A percentile compares a stretch with the other conserved stretches of the same genome.
Conservation (phyloP, 2,113 vertebrate species). For the Amblyornis subalaris region DNA sequence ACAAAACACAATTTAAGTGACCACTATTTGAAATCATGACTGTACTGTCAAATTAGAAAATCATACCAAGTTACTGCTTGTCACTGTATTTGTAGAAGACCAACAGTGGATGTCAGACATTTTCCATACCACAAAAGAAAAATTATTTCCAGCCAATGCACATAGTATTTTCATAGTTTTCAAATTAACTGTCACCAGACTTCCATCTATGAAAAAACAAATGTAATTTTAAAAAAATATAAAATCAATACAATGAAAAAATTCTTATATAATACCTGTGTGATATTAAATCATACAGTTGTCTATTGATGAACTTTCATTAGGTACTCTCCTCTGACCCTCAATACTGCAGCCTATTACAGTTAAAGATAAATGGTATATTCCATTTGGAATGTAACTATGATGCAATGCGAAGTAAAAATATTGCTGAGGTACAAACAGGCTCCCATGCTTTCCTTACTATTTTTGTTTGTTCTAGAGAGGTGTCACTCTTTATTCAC, state of each 20-base stretch:
- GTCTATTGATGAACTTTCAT: neutral
- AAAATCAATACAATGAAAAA: neutral
- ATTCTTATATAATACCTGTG: neutral
- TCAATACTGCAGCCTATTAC: neutral
- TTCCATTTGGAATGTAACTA: neutral
- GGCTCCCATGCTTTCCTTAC: neutral
- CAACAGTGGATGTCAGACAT: neutral
- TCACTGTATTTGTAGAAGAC: neutral
- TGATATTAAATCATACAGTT: neutral
- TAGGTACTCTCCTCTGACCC: neutral
- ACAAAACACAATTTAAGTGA: neutral
- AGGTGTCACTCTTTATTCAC: neutral
- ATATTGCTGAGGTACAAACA: neutral
- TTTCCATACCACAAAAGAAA: neutral
- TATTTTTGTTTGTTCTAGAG: neutral
- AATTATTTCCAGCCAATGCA: neutral
- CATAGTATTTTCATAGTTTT: neutral
- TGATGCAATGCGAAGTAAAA: neutral
- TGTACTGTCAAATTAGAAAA: neutral
- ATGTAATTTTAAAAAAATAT: neutral
- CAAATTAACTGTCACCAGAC: neutral
- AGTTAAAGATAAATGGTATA: neutral
- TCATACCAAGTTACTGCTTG: neutral
- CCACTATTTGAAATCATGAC: neutral
- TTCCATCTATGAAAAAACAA: neutral